Base-by-base conservation (phyloP, 2,888 invertebrate genomes). In the Syrista parreyssii region DNA sequence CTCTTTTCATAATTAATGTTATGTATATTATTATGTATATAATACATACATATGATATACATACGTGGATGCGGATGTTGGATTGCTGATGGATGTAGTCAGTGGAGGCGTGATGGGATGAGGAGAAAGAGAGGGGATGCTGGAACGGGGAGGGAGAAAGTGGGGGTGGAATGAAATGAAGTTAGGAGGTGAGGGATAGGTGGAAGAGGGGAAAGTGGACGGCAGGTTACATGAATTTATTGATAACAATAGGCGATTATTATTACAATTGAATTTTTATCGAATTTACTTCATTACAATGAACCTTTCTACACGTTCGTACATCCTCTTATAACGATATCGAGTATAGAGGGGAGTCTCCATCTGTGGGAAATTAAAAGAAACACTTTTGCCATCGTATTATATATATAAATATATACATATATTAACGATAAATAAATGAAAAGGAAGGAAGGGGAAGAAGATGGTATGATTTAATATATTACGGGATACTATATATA, bases 251-350 rank as follows among this genome's bases (percentile, higher is more conserved):
- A 80, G 80, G 80, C 79, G 76, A 81, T 82, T 77, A 77, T 77
- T 33, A 77, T 77, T 82, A 76, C 83, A 78, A 83, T 86, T 86
- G 83, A 84, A 86, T 88, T 90, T 90, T 88, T 89, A 89, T 90
- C 89, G 87, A 90, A 89, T 91, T 90, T 89, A 88, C 88, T 89
- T 89, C 86, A 87, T 89, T 89, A 88, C 84, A 86, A 89, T 87
- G 86, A 89, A 90, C 89, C 89, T 91, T 91, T 91, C 91, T 91
- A 91, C 88, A 90, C 90, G 88, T 91, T 91, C 91, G 88, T 91
- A 91, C 88, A 90, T 90, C 88, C 88, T 89, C 88, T 88, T 85
- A 86, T 84, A 89, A 88, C 30, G 81, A 78, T 85, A 85, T 86
- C 84, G 85, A 86, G 86, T 87, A 82, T 83, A 84, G 81, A 82